Evolutionary conservation across 2,888 invertebrate species (phyloP), one percentile per base, ranked within the genome.

Genomic region (Hartigia nigra): DNA sequence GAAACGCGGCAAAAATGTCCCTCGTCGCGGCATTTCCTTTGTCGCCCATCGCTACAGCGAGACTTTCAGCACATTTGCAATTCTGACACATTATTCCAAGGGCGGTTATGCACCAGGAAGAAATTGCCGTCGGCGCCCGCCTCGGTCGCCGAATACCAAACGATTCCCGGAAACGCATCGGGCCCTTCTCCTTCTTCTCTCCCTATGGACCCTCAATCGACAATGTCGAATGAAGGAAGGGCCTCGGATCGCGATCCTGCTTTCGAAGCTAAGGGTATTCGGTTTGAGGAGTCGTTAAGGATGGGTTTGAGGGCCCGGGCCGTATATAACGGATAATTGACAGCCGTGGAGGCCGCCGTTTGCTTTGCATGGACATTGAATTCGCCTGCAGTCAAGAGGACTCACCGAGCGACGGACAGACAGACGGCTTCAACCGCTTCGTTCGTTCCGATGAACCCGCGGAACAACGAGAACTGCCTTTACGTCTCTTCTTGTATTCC

Each of bases 241-340:
- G 77, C 37, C 35, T 35, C 12, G 70, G 75, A 69, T 74, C 31
- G 77, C 31, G 70, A 75, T 76, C 69, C 31, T 70, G 78, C 34
- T 32, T 34, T 12, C 72, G 72, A 72, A 31, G 75, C 82, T 84
- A 81, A 84, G 85, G 82, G 81, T 83, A 86, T 84, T 84, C 82
- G 87, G 85, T 88, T 87, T 88, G 88, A 88, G 87, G 88, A 88
- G 86, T 91, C 91, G 91, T 91, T 91, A 91, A 90, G 89, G 90
- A 90, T 88, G 88, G 89, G 90, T 91, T 89, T 88, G 89, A 89
- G 88, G 86, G 85, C 88, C 90, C 88, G 87, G 89, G 89, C 90
- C 90, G 91, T 91, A 91, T 91, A 91, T 91, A 91, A 91, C 90
- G 89, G 90, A 91, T 91, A 91, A 91, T 91, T 91, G 91, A 91